phyloP scores from a whole-genome alignment of 2,888 invertebrate species.

The Cheilosia soror region DNA sequence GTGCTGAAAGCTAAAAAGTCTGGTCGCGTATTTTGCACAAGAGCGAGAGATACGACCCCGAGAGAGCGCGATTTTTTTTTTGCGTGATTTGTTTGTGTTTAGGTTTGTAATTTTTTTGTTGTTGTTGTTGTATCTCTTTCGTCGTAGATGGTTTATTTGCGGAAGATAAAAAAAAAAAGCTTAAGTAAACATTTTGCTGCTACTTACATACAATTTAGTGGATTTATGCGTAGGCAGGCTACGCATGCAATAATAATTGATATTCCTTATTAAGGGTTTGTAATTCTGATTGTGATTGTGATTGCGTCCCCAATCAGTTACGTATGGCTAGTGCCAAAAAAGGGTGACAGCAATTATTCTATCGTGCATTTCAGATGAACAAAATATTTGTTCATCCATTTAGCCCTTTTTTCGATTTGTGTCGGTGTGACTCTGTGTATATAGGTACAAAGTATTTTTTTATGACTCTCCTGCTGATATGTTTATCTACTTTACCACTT shows the following conservation, averaged over 20 bases:
- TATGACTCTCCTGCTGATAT: slow-evolving; percentile 15
- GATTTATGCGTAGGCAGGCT: slow-evolving; percentile 22
- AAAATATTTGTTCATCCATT: slow-evolving; percentile 44
- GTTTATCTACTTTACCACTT: slow-evolving; percentile 38
- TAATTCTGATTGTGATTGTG: not conserved
- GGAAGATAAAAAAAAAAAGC: slow-evolving; percentile 68
- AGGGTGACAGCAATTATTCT: slow-evolving; percentile 1
- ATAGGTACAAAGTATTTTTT: not conserved
- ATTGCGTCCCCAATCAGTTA: not conserved
- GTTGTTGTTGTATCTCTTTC: slow-evolving; percentile 16
- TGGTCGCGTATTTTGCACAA: slow-evolving; percentile 68
- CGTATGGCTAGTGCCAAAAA: not conserved
- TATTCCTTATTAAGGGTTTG: slow-evolving; percentile 19
- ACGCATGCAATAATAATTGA: slow-evolving; percentile 17
- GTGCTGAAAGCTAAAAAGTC: slow-evolving; percentile 65
- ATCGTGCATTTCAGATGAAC: not conserved
- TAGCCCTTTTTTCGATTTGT: slow-evolving; percentile 27
- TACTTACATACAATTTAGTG: slow-evolving; percentile 44
- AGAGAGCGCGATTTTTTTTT: slow-evolving; percentile 51
- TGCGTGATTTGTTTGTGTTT: slow-evolving; percentile 67
- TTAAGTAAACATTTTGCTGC: slow-evolving; percentile 52
- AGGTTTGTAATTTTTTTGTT: slow-evolving; percentile 47
- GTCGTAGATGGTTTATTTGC: slow-evolving; percentile 56
- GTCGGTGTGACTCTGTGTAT: not conserved
- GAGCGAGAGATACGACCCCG: slow-evolving; percentile 49